Evolutionary conservation across 2,797 vertebrate genomes (phyloP).

Genomic region (Muscicapa striata): DNA sequence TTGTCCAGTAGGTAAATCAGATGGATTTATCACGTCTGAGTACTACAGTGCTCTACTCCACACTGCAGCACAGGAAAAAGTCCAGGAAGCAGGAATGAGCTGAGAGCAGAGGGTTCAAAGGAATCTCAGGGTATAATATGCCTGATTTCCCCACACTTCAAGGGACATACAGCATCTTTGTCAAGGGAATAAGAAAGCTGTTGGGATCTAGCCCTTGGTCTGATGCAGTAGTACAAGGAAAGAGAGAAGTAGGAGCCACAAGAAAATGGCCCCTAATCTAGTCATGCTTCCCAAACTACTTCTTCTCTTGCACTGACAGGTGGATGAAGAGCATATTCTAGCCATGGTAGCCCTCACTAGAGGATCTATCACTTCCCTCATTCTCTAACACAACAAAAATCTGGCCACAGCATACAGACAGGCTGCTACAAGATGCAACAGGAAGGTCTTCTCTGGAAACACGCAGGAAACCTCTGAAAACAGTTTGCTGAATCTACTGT

Average conservation of each 20-base stretch:
- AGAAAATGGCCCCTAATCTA: background rate
- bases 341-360: background rate
- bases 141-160: background rate
- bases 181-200: background rate
- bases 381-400: background rate
- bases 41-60: background rate
- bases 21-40: background rate
- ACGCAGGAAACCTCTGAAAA: background rate
- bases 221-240: background rate
- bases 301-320: background rate
- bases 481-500: background rate
- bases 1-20: background rate
- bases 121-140: background rate
- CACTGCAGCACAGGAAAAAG: background rate
- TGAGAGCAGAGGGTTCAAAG: background rate
- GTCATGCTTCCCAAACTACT: background rate
- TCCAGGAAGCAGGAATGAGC: background rate
- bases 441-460: background rate
- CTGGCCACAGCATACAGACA: background rate
- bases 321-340: background rate
- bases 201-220: background rate
- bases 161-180: background rate
- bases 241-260: background rate
- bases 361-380: background rate
- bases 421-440: background rate